Evolutionary conservation across 2,888 invertebrate genomes (phyloP).

Genomic region (Hyppa rectilinea): DNA sequence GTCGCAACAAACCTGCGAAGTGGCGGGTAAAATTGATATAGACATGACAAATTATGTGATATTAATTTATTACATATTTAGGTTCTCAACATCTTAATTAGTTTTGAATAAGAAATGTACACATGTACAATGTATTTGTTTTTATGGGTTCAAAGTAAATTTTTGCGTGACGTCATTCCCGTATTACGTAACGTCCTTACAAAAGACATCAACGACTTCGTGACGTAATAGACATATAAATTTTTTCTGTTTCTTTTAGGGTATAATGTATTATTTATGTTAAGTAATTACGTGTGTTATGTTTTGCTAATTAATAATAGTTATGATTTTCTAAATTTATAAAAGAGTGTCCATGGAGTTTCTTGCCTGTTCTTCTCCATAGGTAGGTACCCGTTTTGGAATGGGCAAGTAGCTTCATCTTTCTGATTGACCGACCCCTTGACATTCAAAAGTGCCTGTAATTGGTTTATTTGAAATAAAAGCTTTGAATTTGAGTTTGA

Average conservation of each 20-base stretch:
- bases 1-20: not conserved
- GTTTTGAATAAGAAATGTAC: not conserved
- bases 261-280: conserved; percentile 2
- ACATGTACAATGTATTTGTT: too few relatives aligned
- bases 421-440: too few relatives aligned
- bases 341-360: too few relatives aligned
- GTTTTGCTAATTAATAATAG: not conserved
- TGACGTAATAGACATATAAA: conserved; percentile 41
- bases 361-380: too few relatives aligned
- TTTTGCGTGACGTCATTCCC: conserved; percentile 8
- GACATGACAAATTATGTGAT: not conserved
- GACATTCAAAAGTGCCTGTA: too few relatives aligned
- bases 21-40: conserved; percentile 1
- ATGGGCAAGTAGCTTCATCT: too few relatives aligned
- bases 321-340: too few relatives aligned
- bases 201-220: conserved; percentile 80
- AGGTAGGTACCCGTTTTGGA: too few relatives aligned
- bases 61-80: not conserved
- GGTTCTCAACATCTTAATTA: conserved; percentile 1
- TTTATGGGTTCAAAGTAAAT: conserved; percentile 1
- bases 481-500: too few relatives aligned
- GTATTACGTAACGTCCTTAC: conserved; percentile 53
- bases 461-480: too few relatives aligned
- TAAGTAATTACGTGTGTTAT: not conserved
- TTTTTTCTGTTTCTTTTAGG: not conserved